phyloP scores from a whole-genome alignment of 2,113 vertebrate genomes.

The Trichechus manatus region DNA sequence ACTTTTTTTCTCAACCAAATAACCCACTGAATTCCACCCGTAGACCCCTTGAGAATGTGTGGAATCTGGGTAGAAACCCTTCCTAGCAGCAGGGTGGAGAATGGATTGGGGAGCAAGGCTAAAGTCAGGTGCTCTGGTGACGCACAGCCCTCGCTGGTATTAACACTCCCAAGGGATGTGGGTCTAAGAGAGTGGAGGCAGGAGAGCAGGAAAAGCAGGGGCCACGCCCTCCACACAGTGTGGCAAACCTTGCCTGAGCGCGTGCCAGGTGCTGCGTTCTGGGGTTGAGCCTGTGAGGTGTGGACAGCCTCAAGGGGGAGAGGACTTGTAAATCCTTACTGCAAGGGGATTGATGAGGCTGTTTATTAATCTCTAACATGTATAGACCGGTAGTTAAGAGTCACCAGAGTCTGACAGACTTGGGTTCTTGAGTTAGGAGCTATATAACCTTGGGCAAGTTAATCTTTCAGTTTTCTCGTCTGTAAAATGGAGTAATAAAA shows the following conservation, averaged over 20 bases:
- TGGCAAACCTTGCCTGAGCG: background rate
- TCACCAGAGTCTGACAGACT: background rate
- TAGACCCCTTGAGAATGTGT: background rate
- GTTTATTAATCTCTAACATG: background rate
- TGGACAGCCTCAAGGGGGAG: background rate
- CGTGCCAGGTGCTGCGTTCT: background rate
- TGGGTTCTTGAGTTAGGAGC: background rate
- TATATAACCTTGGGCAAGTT: slow-evolving; percentile 9
- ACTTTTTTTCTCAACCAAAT: background rate
- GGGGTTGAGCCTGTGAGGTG: background rate
- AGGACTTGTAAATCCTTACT: background rate
- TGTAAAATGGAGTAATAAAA: background rate
- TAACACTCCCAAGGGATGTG: background rate
- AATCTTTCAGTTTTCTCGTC: slow-evolving; percentile 28
- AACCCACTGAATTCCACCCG: background rate
- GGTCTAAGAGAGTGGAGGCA: background rate
- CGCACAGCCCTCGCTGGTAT: background rate
- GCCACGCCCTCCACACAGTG: background rate
- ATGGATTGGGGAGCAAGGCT: background rate
- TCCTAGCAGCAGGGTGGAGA: background rate
- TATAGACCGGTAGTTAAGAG: background rate
- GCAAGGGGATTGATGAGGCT: background rate
- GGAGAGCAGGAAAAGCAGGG: background rate
- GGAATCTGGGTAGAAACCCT: background rate
- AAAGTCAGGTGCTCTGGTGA: background rate